These are phyloP conservation scores for Medauroidea extradentata DNA, from an alignment of 1,140 invertebrate species.

Conservation along the genomic window DNA sequence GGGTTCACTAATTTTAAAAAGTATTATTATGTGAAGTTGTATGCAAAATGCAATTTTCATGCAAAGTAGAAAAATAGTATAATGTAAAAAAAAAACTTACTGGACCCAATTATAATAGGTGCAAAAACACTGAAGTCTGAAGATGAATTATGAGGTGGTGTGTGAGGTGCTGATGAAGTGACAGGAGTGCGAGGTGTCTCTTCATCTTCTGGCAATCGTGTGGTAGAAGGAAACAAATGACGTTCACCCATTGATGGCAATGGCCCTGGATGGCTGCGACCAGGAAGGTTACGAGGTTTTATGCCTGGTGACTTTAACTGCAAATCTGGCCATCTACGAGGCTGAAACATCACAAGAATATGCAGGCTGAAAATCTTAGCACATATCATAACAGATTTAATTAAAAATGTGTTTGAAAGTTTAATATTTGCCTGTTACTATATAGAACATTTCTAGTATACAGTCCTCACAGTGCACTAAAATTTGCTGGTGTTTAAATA, in stretches of 20 bases:
- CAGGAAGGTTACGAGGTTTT: conserved; percentile 63
- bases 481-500: too few relatives aligned
- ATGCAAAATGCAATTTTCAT: background rate
- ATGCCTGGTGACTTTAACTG: conserved; percentile 87
- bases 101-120: conserved; percentile 42
- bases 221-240: conserved; percentile 42
- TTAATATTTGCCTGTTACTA: too few relatives aligned
- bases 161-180: conserved; percentile 40
- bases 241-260: conserved; percentile 30
- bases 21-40: too few relatives aligned
- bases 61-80: conserved; percentile 7
- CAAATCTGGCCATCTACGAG: conserved; percentile 80
- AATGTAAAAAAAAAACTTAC: background rate
- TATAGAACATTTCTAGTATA: too few relatives aligned
- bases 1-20: too few relatives aligned
- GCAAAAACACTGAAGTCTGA: conserved; percentile 47
- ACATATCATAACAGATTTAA: too few relatives aligned
- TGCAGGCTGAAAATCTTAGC: too few relatives aligned
- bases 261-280: conserved; percentile 42
- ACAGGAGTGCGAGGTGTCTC: conserved; percentile 26
- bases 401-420: too few relatives aligned
- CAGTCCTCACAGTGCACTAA: too few relatives aligned
- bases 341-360: conserved; percentile 49
- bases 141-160: conserved; percentile 31
- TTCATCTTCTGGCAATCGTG: conserved; percentile 41